Evolutionary conservation across 2,888 invertebrate genomes (phyloP).

Genomic region (Rhimphoctona megacephalus): DNA sequence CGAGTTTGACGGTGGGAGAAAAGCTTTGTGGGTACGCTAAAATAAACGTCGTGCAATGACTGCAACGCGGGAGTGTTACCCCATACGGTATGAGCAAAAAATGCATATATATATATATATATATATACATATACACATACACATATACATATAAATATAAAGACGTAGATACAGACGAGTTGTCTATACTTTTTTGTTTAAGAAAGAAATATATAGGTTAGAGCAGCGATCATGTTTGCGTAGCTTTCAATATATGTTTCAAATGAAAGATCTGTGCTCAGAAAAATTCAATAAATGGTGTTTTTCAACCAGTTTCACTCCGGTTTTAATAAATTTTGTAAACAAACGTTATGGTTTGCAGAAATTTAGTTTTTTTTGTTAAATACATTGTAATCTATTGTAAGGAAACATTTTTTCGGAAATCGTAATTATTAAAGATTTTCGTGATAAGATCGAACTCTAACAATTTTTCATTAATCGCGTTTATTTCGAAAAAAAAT

Average conservation of each 20-base stretch:
- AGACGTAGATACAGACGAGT: background rate
- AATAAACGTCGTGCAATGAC: constrained; percentile 76
- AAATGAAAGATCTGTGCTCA: background rate
- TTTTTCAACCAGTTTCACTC: background rate
- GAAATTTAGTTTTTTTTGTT: background rate
- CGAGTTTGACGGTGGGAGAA: constrained; percentile 17
- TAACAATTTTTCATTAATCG: background rate
- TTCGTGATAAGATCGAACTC: background rate
- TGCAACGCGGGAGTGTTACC: constrained; percentile 83
- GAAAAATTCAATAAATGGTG: background rate
- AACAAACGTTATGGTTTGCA: background rate
- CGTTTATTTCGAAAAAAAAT: background rate
- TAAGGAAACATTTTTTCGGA: background rate
- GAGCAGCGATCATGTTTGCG: constrained; percentile 9
- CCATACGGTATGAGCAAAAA: constrained; percentile 81
- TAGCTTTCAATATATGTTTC: background rate
- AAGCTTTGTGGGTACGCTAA: constrained; percentile 46
- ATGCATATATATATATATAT: constrained; percentile 14
- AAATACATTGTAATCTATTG: background rate
- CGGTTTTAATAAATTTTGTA: background rate
- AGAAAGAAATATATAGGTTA: constrained; percentile 30
- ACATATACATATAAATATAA: background rate
- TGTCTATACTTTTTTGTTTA: background rate
- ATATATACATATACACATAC: constrained; percentile 12
- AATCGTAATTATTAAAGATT: background rate